Evolutionary conservation across 2,888 invertebrate species (phyloP).

Genomic region (Hyposoter dolosus): DNA sequence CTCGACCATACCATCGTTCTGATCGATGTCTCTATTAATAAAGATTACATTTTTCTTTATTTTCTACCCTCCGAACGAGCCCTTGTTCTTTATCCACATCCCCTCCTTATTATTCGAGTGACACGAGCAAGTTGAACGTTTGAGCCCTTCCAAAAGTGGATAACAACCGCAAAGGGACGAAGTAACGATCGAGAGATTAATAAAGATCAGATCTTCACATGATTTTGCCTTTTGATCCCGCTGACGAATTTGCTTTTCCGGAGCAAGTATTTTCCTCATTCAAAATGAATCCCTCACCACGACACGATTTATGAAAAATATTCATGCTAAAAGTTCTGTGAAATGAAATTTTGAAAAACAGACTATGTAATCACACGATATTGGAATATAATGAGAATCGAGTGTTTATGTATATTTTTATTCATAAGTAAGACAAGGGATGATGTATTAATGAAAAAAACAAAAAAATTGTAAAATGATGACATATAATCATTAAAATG

Average conservation of each 20-base stretch:
- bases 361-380: too few species aligned
- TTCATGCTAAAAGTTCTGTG: too few species aligned
- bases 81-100: conserved; percentile 21
- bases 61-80: conserved; percentile 18
- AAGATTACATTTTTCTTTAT: conserved; percentile 63
- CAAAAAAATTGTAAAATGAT: not conserved
- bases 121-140: not conserved
- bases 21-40: conserved; percentile 70
- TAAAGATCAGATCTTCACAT: conserved; percentile 57
- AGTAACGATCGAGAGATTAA: conserved; percentile 54
- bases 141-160: conserved; percentile 20
- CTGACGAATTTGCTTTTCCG: conserved; percentile 25
- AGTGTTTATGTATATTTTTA: not conserved
- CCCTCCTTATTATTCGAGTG: conserved; percentile 42
- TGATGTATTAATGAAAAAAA: not conserved
- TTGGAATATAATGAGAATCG: not conserved
- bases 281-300: not conserved
- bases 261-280: not conserved
- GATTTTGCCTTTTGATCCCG: conserved; percentile 23
- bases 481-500: not conserved
- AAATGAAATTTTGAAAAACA: not conserved
- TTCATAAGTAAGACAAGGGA: not conserved
- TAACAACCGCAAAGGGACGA: conserved; percentile 34
- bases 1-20: conserved; percentile 19
- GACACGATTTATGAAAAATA: not conserved